Percentiles rank a stretch among this genome's conserved stretches.
phyloP scores from a whole-genome alignment of 2,888 invertebrate genomes.

The Sphaerophoria rueppellii region DNA sequence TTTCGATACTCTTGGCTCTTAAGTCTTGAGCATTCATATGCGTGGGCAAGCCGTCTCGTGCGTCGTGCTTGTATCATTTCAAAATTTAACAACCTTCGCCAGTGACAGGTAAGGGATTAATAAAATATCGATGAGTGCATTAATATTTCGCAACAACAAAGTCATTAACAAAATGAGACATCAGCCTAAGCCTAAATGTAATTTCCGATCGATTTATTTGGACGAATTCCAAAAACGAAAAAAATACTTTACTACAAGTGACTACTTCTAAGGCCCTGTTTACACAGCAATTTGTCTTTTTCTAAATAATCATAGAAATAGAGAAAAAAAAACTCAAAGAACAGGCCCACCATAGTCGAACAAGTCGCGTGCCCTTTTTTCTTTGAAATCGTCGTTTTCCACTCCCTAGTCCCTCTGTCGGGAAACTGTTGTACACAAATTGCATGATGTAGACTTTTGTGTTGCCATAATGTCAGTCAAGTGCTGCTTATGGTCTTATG shows the following conservation, averaged over 20 bases:
- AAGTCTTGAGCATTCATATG: slow-evolving; percentile 7
- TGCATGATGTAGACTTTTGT: slow-evolving; percentile 29
- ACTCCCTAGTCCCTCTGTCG: background rate
- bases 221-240: background rate
- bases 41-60: slow-evolving; percentile 29
- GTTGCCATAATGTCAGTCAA: slow-evolving; percentile 59
- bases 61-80: background rate
- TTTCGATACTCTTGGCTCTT: too few relatives aligned
- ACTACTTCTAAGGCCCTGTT: background rate
- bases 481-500: slow-evolving; percentile 50
- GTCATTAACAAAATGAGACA: background rate
- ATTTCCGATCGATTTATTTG: slow-evolving; percentile 27
- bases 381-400: slow-evolving; percentile 52
- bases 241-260: background rate
- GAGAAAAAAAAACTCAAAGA: slow-evolving; percentile 7
- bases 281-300: background rate
- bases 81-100: slow-evolving; percentile 32
- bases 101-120: slow-evolving; percentile 58
- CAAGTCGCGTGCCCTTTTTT: slow-evolving; percentile 57
- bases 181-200: background rate
- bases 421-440: background rate
- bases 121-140: slow-evolving; percentile 55
- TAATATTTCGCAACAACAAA: slow-evolving; percentile 18
- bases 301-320: background rate
- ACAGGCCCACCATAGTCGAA: slow-evolving; percentile 52